Evolutionary conservation across 2,888 invertebrate genomes (phyloP).

Genomic region (Hypomecis atomaria): DNA sequence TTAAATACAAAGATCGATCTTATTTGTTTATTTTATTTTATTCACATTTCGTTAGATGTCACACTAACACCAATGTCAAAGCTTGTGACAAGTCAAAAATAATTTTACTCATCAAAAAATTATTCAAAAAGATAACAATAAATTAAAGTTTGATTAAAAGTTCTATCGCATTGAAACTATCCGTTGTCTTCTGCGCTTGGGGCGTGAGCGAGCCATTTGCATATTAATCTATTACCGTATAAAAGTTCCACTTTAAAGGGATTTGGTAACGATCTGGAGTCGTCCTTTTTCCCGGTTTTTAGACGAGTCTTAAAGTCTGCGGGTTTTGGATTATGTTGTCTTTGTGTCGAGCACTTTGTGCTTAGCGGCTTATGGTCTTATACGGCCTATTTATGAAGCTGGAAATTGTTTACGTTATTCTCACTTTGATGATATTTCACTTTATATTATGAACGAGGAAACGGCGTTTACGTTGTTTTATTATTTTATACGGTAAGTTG

Average conservation of each 20-base stretch:
- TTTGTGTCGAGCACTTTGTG: conserved; percentile 21
- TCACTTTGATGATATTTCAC: not conserved
- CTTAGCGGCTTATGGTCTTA: conserved; percentile 7
- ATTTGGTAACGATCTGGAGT: conserved; percentile 30
- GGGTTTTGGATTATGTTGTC: conserved; percentile 26
- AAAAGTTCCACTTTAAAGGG: conserved; percentile 36
- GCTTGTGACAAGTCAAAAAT: too few species aligned
- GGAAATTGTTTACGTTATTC: not conserved
- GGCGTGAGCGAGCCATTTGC: conserved; percentile 39
- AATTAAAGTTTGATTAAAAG: not conserved
- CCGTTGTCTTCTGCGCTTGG: not conserved
- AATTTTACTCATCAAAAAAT: too few species aligned
- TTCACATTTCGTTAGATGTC: too few species aligned
- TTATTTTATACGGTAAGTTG: too few species aligned
- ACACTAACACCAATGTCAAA: too few species aligned
- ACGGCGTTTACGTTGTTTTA: too few species aligned
- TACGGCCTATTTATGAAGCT: not conserved
- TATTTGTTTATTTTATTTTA: too few species aligned
- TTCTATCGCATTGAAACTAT: not conserved
- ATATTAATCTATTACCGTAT: conserved; percentile 48
- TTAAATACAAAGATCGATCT: too few species aligned
- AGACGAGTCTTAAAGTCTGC: conserved; percentile 14
- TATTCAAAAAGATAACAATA: too few species aligned
- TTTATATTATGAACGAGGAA: too few species aligned
- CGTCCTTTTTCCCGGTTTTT: conserved; percentile 30